Conservation (phyloP, 1,140 invertebrate species). For the Phymastichus coffea region DNA sequence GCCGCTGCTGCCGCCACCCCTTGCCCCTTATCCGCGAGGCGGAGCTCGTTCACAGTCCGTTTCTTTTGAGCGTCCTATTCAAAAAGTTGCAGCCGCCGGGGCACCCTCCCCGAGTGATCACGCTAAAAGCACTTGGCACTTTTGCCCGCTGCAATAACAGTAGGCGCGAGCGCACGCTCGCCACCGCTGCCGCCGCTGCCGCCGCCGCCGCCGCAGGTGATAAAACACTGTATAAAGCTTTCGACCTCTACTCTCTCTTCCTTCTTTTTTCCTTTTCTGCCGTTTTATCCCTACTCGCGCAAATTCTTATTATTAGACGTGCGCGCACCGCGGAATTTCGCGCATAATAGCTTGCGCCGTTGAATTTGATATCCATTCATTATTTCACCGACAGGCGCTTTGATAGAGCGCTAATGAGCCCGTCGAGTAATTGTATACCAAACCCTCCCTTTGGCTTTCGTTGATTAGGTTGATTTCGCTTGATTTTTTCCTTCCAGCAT, state of each 20-base stretch:
- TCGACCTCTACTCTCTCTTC: too few relatives aligned
- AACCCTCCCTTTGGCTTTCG: not conserved
- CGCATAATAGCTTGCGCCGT: too few relatives aligned
- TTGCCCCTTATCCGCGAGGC: not conserved
- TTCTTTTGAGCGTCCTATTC: constrained; percentile 33
- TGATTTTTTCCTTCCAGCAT: too few relatives aligned
- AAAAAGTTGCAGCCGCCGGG: constrained; percentile 37
- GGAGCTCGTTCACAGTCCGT: constrained; percentile 22
- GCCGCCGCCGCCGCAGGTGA: too few relatives aligned
- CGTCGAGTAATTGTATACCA: not conserved
- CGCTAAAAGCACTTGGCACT: constrained; percentile 49
- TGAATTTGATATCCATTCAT: constrained; percentile 4
- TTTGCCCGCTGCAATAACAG: constrained; percentile 28
- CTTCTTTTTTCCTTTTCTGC: too few relatives aligned
- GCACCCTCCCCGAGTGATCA: constrained; percentile 48
- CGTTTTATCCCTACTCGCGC: too few relatives aligned
- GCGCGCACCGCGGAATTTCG: too few relatives aligned
- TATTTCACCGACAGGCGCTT: not conserved
- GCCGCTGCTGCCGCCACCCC: too few relatives aligned
- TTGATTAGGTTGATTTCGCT: too few relatives aligned
- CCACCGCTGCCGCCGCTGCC: too few relatives aligned
- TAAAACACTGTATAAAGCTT: constrained; percentile 21
- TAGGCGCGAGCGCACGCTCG: constrained; percentile 3
- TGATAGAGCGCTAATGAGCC: not conserved
- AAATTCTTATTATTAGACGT: too few relatives aligned